These are phyloP conservation scores for Propithecus coquereli DNA, from an alignment of 2,113 vertebrate species.

Conservation along the genomic window DNA sequence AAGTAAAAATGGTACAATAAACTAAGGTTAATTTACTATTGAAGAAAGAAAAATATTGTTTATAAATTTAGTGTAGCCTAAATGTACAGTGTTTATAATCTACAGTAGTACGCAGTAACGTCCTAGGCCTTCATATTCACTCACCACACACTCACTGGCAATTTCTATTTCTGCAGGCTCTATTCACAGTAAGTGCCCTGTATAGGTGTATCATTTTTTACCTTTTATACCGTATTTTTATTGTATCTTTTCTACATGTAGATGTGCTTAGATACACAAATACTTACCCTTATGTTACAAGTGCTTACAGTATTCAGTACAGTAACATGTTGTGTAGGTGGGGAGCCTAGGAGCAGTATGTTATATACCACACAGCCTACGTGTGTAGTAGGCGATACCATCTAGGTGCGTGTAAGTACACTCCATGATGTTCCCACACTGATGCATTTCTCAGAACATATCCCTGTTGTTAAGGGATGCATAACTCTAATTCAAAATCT, in stretches of 20 bases:
- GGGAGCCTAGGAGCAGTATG: not conserved
- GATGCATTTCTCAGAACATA: not conserved
- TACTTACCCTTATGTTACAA: not conserved
- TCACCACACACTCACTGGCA: no score
- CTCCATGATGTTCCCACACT: not conserved
- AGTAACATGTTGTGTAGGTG: not conserved
- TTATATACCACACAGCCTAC: not conserved
- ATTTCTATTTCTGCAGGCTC: no score
- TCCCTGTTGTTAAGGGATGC: not conserved
- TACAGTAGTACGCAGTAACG: no score
- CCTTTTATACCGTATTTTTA: not conserved
- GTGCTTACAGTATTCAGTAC: not conserved
- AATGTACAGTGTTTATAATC: no score
- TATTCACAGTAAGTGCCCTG: not conserved
- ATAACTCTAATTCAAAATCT: not conserved
- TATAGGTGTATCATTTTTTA: not conserved
- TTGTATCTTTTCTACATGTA: not conserved
- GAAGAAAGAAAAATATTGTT: not conserved
- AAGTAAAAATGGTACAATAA: not conserved
- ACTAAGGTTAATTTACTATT: not conserved
- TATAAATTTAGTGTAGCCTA: no score
- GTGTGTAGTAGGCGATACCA: not conserved
- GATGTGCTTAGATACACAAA: not conserved
- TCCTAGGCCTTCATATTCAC: no score
- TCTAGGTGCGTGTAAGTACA: not conserved